These are phyloP conservation scores for Harpalus rufipes DNA, from an alignment of 2,888 invertebrate genomes.

Conservation along the genomic window DNA sequence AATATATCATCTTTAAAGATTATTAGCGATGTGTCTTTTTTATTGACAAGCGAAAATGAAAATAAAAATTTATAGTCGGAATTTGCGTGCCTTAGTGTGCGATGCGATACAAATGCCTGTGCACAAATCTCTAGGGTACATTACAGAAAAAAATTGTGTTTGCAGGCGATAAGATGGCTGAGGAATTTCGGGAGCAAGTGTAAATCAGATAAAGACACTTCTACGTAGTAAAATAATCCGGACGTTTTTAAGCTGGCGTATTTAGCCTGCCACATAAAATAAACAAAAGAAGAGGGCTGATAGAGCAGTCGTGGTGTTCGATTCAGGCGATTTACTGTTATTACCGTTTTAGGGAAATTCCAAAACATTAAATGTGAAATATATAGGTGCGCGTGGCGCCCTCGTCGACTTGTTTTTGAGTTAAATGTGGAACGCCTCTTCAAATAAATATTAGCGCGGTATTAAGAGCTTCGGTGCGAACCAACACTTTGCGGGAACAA, in stretches of 20 bases:
- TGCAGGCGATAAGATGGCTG: conserved; percentile 31
- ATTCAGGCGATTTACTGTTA: conserved; percentile 61
- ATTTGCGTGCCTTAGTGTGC: conserved; percentile 6
- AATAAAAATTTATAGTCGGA: conserved; percentile 37
- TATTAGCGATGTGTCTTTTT: not conserved
- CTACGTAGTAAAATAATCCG: conserved; percentile 20
- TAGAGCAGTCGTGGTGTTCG: conserved; percentile 53
- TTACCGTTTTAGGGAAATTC: conserved; percentile 64
- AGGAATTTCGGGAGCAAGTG: conserved; percentile 29
- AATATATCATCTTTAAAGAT: not conserved
- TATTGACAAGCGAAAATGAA: conserved; percentile 37
- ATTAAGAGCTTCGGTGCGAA: conserved; percentile 29
- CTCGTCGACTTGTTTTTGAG: conserved; percentile 59
- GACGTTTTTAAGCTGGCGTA: conserved; percentile 55
- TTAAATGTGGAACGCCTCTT: conserved; percentile 56
- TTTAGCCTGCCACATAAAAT: conserved; percentile 61
- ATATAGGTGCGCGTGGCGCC: conserved; percentile 53
- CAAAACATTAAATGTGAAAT: conserved; percentile 64
- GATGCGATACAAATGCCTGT: not conserved
- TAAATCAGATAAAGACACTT: conserved; percentile 40
- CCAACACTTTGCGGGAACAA: conserved; percentile 27
- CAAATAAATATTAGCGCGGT: conserved; percentile 51
- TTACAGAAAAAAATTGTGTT: conserved; percentile 46
- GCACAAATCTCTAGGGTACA: conserved; percentile 20
- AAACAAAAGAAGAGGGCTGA: conserved; percentile 62